These are phyloP conservation scores for Apoda limacodes DNA, from an alignment of 2,888 invertebrate genomes.

Conservation along the genomic window DNA sequence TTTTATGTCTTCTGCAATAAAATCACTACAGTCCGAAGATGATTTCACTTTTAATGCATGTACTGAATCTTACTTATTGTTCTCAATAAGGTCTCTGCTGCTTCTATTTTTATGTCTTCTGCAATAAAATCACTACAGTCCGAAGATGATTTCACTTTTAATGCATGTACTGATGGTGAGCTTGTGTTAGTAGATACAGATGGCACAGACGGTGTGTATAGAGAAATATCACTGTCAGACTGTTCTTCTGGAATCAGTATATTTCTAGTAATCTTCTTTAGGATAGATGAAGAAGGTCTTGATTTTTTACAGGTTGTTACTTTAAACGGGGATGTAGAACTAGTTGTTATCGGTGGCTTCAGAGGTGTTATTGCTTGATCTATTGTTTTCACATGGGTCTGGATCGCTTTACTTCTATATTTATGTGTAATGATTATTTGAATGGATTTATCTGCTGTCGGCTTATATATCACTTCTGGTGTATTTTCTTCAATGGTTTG, in stretches of 20 bases:
- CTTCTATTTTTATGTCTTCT: no score
- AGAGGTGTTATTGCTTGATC: slow-evolving; percentile 14
- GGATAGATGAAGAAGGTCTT: slow-evolving; percentile 5
- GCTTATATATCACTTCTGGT: no score
- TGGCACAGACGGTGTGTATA: no score
- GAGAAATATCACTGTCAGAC: no score
- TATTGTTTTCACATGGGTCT: slow-evolving; percentile 10
- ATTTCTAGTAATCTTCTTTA: slow-evolving; percentile 7
- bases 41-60: slow-evolving; percentile 16
- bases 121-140: no score
- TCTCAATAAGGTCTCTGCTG: no score
- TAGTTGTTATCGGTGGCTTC: slow-evolving; percentile 10
- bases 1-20: no score
- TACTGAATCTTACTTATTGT: slow-evolving; percentile 16
- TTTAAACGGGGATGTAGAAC: slow-evolving; percentile 15
- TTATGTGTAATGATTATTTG: no score
- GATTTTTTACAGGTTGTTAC: slow-evolving; percentile 7
- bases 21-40: slow-evolving; percentile 17
- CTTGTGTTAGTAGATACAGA: no score
- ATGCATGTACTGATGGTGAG: slow-evolving; percentile 10
- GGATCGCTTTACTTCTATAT: slow-evolving; percentile 19
- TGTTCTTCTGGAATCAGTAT: no score
- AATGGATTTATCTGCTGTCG: no score
- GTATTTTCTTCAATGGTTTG: no score
- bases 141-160: slow-evolving; percentile 17